These are phyloP conservation scores for Malaclemys terrapin DNA, from an alignment of 2,113 vertebrate genomes.

Conservation along the genomic window DNA sequence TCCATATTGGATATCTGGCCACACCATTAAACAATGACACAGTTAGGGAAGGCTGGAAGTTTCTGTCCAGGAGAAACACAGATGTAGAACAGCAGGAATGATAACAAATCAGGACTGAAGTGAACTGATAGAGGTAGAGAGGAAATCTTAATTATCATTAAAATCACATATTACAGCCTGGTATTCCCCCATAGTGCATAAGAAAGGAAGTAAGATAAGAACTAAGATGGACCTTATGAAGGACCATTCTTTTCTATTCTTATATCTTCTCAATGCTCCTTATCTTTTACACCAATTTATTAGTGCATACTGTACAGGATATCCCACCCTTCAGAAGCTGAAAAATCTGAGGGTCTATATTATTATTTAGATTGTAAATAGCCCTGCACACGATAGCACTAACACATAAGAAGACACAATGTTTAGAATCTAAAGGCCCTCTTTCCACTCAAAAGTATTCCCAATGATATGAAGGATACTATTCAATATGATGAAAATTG, in stretches of 20 bases:
- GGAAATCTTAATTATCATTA: background rate
- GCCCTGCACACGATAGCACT: too few relatives aligned
- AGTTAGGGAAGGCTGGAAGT: background rate
- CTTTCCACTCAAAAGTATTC: background rate
- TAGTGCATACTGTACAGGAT: background rate
- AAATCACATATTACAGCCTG: background rate
- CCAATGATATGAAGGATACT: background rate
- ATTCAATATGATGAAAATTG: background rate
- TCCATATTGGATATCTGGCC: background rate
- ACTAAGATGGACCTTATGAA: background rate
- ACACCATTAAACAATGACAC: background rate
- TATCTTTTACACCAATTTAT: background rate
- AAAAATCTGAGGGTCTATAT: background rate
- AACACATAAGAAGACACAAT: background rate
- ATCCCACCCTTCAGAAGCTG: background rate
- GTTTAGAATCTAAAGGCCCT: background rate
- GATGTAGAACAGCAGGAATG: background rate
- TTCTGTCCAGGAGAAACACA: background rate
- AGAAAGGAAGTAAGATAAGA: background rate
- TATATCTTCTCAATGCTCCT: background rate
- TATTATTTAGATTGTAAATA: background rate
- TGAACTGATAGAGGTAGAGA: background rate
- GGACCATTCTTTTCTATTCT: background rate
- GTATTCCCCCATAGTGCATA: constrained; percentile 4
- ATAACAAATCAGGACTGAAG: background rate